Conservation (phyloP, 2,113 vertebrate genomes). For the Cardinalis cardinalis region DNA sequence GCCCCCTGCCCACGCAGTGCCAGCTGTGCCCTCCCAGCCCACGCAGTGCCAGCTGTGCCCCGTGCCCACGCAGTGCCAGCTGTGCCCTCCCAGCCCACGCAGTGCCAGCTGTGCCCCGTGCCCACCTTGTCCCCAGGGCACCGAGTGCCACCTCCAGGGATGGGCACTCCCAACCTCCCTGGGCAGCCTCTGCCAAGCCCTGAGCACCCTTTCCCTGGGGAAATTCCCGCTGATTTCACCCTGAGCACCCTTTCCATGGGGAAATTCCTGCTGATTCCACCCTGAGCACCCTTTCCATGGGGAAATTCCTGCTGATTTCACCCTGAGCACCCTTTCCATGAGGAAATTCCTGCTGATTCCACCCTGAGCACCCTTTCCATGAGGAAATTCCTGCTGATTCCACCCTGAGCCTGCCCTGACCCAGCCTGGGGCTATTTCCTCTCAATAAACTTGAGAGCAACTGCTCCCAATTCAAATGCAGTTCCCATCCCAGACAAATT, state of each 20-base stretch:
- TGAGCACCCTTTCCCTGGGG: not conserved
- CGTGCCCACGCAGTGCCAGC: too few relatives aligned
- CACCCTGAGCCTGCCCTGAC: accelerated
- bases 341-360: not conserved
- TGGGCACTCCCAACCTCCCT: not conserved
- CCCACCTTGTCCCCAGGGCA: accelerated
- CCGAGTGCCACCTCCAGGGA: not conserved
- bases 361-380: accelerated
- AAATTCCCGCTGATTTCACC: not conserved
- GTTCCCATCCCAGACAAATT: accelerated
- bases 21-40: too few relatives aligned
- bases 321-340: not conserved
- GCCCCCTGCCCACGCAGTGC: too few relatives aligned
- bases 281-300: not conserved
- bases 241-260: accelerated
- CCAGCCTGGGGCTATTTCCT: accelerated
- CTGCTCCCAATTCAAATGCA: accelerated
- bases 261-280: not conserved
- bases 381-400: not conserved
- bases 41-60: too few relatives aligned
- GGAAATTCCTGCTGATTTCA: not conserved
- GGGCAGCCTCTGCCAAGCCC: not conserved
- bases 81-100: accelerated
- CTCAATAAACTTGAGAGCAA: accelerated
- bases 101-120: not conserved